A percentile compares a stretch with the other conserved stretches of the same genome.
Conservation (phyloP, 1,140 invertebrate species). For the Uloborus diversus region DNA sequence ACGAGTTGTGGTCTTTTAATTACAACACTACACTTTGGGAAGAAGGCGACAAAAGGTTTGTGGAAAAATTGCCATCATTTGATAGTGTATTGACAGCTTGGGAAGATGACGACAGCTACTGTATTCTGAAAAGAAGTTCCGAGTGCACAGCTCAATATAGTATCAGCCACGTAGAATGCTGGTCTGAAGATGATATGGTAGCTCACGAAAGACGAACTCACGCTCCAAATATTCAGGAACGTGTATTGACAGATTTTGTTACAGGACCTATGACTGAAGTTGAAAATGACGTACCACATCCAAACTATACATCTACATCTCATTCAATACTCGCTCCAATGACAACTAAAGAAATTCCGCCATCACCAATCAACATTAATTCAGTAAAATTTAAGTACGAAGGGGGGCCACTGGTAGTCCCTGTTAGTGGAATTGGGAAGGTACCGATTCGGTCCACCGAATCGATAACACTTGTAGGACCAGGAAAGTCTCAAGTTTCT, state of each 20-base stretch:
- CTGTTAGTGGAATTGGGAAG: neutral
- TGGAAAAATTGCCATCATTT: neutral
- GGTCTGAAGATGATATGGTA: conserved; percentile 39
- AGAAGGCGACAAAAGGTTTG: neutral
- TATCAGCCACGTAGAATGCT: conserved; percentile 14
- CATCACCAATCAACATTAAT: neutral
- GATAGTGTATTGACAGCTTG: conserved; percentile 5
- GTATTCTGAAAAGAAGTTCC: conserved; percentile 8
- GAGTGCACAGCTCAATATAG: conserved; percentile 30
- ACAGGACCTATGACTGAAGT: neutral
- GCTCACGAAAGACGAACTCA: no score
- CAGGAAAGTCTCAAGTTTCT: neutral
- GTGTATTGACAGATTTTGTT: neutral
- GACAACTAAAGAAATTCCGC: neutral
- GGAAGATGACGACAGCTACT: conserved; percentile 12
- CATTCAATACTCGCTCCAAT: neutral
- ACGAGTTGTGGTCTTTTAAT: conserved; percentile 9
- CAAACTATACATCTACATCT: neutral
- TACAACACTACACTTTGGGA: conserved; percentile 1
- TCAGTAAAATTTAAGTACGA: no score
- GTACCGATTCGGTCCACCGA: neutral
- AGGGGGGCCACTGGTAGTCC: no score
- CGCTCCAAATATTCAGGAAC: neutral
- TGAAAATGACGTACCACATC: neutral
- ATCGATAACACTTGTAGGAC: no score